Conservation (phyloP, 2,113 vertebrate species). For the Myiopsitta monachus region DNA sequence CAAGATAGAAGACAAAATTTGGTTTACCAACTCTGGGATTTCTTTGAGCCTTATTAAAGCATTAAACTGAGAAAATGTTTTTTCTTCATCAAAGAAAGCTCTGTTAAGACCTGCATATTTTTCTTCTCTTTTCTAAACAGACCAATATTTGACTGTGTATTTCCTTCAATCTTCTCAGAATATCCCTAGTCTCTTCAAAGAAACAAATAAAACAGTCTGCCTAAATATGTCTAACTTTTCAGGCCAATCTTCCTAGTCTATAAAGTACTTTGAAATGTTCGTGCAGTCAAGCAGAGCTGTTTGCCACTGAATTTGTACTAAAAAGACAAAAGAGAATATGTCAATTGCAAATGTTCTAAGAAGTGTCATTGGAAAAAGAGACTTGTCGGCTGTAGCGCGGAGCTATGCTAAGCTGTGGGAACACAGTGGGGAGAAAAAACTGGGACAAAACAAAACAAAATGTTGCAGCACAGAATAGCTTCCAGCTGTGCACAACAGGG, state of each 20-base stretch:
- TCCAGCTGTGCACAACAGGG: slow-evolving; percentile 73
- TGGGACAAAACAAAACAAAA: slow-evolving; percentile 74
- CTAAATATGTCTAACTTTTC: slow-evolving; percentile 63
- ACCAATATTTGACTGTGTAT: not conserved
- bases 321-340: slow-evolving; percentile 70
- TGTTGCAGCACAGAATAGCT: slow-evolving; percentile 66
- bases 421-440: slow-evolving; percentile 67
- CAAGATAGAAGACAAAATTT: not conserved
- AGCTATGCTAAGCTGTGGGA: slow-evolving; percentile 64
- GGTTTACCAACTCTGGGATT: not conserved
- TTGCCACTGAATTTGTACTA: slow-evolving; percentile 65
- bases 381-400: slow-evolving; percentile 44
- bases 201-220: slow-evolving; percentile 49
- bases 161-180: slow-evolving; percentile 46
- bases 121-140: slow-evolving; percentile 13
- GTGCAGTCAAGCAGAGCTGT: slow-evolving; percentile 55
- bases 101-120: not conserved
- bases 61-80: not conserved
- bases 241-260: slow-evolving; percentile 60
- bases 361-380: slow-evolving; percentile 54
- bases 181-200: slow-evolving; percentile 43
- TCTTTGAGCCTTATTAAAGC: not conserved
- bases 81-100: not conserved
- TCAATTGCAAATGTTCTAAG: slow-evolving; percentile 68
- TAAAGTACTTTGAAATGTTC: slow-evolving; percentile 56